Base-by-base conservation (phyloP, 2,797 vertebrate species). In the Karalla daura region DNA sequence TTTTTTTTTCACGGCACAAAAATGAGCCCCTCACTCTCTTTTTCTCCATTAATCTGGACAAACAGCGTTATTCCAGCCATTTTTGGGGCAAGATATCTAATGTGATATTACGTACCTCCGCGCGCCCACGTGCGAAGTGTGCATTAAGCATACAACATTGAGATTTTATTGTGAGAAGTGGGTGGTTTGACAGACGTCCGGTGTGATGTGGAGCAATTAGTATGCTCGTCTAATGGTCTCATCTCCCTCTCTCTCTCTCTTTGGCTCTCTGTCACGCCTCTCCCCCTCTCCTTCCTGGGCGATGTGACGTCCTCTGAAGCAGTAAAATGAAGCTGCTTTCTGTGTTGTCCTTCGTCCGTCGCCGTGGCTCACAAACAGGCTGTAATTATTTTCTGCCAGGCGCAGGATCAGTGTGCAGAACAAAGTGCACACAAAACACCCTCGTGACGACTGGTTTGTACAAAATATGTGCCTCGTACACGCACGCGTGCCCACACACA, bases 371-470 rank as follows among this genome's bases (percentile, higher is more conserved):
- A 69, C 83, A 86, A 91, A 88, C 88, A 81, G 72, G 49, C 90
- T 90, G 86, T 94, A 93, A 94, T 95, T 93, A 93, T 91, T 88
- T 91, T 92, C 90, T 90, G 84, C 85, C 81, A 50, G 88, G 86
- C 86, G 93, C 83, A 83, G 84, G 88, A 91, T 91, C 92, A 90
- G 88, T 73, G 70, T 50, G 35, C 70, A 92, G 92, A 94, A 94
- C 93, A 95, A 94, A 94, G 90, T 91, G 88, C 81, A 83, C 80
- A 78, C 86, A 88, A 92, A 92, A 91, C 90, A 88, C 77, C 59
- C 83, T 80, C 50, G 83, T 76, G 85, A 90, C 84, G 77, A 84
- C 84, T 86, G 84, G 86, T 88, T 84, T 83, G 71, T 86, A 86
- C 74, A 86, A 88, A 89, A 90, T 76, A 82, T 79, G 82, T 80